Evolutionary conservation across 2,797 vertebrate genomes (phyloP).

Genomic region (Coluber constrictor): DNA sequence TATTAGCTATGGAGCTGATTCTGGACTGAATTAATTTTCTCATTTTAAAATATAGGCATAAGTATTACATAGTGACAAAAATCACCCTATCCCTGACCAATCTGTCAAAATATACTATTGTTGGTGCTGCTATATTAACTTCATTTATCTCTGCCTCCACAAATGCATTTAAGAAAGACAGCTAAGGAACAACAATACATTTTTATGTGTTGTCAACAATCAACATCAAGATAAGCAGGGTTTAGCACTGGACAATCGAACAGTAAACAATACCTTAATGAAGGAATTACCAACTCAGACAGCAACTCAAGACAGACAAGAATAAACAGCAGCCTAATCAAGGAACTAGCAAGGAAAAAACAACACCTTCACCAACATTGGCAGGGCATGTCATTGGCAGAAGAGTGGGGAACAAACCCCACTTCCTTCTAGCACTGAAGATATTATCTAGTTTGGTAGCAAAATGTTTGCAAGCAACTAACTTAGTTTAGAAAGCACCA

Average conservation of each 20-base stretch:
- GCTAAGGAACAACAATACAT: background rate
- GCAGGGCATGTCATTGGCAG: background rate
- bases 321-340: background rate
- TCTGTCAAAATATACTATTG: background rate
- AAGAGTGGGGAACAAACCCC: background rate
- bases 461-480: background rate
- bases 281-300: background rate
- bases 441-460: background rate
- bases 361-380: background rate
- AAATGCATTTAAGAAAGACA: background rate
- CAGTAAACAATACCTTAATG: background rate
- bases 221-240: background rate
- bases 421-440: background rate
- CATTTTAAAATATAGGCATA: background rate
- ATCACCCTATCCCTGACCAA: background rate
- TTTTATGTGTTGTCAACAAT: background rate
- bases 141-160: background rate
- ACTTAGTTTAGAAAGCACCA: background rate
- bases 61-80: background rate
- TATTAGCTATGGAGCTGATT: background rate
- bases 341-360: background rate
- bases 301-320: background rate
- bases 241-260: background rate
- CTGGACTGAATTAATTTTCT: background rate
- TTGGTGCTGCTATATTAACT: background rate